Base-by-base conservation (phyloP, 2,888 invertebrate genomes). In the Aphelenchoides bicaudatus region DNA sequence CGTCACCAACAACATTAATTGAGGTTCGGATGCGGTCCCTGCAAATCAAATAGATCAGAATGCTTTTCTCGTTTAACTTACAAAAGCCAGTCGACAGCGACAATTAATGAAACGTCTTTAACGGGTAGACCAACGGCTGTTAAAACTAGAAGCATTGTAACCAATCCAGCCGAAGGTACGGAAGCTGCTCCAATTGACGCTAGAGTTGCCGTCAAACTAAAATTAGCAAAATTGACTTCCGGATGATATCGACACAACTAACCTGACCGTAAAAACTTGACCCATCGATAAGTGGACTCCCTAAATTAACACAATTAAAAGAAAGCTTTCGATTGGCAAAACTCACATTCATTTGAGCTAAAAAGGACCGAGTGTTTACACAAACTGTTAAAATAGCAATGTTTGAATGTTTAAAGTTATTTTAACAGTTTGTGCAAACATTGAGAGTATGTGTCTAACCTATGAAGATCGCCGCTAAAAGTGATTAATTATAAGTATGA, bases 121-220 rank as follows among this genome's bases (percentile, higher is more conserved):
- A 80, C 79, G 21, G 82, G 82, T 47, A 82, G 71, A 16, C 82
- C 82, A 28, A 82, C 81, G 4, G 82, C 82, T 23, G 81, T 80
- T 58, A 82, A 72, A 30, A 82, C 82, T 13, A 82, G 79, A 52
- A 82, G 68, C 79, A 80, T 79, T 8, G 79, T 79, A 25, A 79
- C 79, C 13, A 79, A 71, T 27, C 80, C 79, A 21, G 80, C 80
- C 1, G 75, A 77, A 4, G 80, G 79, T 16, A 96, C 91, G 51
- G 93, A 93, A n/a, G 94, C 94, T 25, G 94, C 94, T 62, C 94
- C 94, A 78, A 96, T 91, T 73, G 92, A 92, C 1, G 94, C 94
- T 56, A 92, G 88, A 1, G 94, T 96, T 21, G 94, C 91, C 5
- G 93, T 93, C 74, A 90, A 88, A 82, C 92, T 92, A 79, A 48